Evolutionary conservation across 2,113 vertebrate species (phyloP), one percentile per base, ranked within the genome.

Genomic region (Phoxinus phoxinus): DNA sequence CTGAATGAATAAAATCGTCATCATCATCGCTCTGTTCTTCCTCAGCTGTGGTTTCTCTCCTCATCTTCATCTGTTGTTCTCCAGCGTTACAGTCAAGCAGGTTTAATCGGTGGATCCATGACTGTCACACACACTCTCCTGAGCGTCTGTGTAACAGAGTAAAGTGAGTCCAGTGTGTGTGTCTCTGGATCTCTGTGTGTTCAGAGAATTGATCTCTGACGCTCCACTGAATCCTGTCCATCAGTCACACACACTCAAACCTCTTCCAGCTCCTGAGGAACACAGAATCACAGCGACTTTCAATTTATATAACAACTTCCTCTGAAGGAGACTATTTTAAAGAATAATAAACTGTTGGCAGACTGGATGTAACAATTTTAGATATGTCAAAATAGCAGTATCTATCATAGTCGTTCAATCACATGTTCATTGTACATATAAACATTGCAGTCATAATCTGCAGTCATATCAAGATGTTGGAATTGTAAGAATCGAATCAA

Each of bases 31-130:
- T 65, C 12, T 30, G 61, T 65, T 65, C 25, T 65, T 65, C 61
- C 17, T 67, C 27, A 67, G 15, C 63, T 65, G 27, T 30, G 27
- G 27, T 65, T 65, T 65, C 61, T 67, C 63, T 67, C 15, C 3
- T 67, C 63, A 67, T 67, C 61, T 65, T 30, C 27, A 67, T 65
- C 61, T 65, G 61, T 17, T n/a, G n/a, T n/a, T n/a, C n/a, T n/a
- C n/a, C n/a, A n/a, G n/a, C n/a, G n/a, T n/a, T n/a, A n/a, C n/a
- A n/a, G n/a, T n/a, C n/a, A n/a, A n/a, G 25, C 11, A 65, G 61
- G 30, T 67, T 32, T 19, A 6, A 67, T 8, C 8, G 30, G 27
- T 67, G 30, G 27, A 67, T 67, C 6, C 30, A 32, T 32, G 63
- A 67, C 61, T 7, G 27, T 65, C 27, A 65, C 61, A 61, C 59